Conservation (phyloP, 2,113 vertebrate species). For the Python bivittatus region DNA sequence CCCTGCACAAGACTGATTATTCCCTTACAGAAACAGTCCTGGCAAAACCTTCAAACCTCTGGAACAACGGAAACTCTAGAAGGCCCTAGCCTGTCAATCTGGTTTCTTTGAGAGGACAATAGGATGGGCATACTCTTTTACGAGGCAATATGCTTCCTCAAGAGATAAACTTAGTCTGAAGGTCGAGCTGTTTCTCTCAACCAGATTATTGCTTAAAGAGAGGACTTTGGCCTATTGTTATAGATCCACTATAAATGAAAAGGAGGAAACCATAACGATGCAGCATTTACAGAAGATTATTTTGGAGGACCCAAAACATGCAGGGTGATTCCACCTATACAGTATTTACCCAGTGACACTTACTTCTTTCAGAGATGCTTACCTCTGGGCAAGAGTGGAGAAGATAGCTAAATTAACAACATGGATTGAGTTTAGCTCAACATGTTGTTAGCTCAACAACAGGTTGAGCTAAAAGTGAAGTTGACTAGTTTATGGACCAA, state of each 20-base stretch:
- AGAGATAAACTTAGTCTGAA: slow-evolving; percentile 24
- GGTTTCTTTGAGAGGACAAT: slow-evolving; percentile 21
- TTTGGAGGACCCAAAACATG: neutral
- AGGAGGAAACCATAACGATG: slow-evolving; percentile 14
- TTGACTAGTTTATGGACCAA: neutral
- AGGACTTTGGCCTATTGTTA: neutral
- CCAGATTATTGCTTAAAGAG: slow-evolving; percentile 4
- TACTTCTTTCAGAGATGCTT: neutral
- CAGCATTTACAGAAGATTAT: neutral
- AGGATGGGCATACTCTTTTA: slow-evolving; percentile 11
- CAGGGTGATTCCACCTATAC: neutral
- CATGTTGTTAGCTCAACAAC: neutral
- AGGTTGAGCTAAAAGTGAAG: neutral
- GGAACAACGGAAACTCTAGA: neutral
- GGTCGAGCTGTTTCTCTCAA: slow-evolving; percentile 1
- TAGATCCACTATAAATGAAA: neutral
- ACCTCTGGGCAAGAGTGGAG: neutral
- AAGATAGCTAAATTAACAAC: neutral
- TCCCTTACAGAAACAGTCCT: neutral
- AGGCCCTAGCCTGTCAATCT: neutral
- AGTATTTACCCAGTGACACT: neutral
- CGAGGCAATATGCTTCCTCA: neutral
- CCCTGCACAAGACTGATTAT: neutral
- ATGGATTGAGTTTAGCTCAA: neutral
- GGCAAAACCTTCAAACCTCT: neutral